These are phyloP conservation scores for Illadopsis cleaveri DNA, from an alignment of 2,113 vertebrate genomes.

Conservation along the genomic window DNA sequence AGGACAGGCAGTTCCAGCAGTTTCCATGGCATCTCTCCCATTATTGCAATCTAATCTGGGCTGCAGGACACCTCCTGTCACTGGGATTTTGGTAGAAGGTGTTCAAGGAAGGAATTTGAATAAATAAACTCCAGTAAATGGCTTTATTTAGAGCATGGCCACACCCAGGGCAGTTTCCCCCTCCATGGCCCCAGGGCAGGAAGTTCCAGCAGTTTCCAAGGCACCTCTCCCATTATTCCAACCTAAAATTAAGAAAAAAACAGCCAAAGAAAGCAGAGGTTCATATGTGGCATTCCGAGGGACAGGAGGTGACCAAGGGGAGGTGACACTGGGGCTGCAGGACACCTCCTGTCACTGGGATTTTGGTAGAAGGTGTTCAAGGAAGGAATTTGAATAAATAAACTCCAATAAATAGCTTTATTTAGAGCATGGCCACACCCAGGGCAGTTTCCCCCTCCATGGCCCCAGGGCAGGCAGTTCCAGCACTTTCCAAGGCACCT, in stretches of 20 bases:
- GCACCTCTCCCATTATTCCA: too few species aligned
- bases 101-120: too few species aligned
- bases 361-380: too few species aligned
- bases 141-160: too few species aligned
- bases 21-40: not conserved
- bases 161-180: too few species aligned
- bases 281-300: fast-evolving
- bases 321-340: not conserved
- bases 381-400: not conserved
- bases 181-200: too few species aligned
- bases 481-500: not conserved
- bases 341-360: fast-evolving
- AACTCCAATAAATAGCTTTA: not conserved
- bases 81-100: too few species aligned
- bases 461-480: not conserved
- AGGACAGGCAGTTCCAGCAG: not conserved
- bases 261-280: not conserved
- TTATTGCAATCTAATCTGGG: too few species aligned
- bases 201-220: too few species aligned
- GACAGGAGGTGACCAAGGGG: not conserved
- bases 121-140: not conserved
- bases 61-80: too few species aligned
- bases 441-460: too few species aligned
- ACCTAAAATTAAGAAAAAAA: not conserved
- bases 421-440: not conserved